Conservation (phyloP, 2,888 invertebrate species). For the Andrena praecox region DNA sequence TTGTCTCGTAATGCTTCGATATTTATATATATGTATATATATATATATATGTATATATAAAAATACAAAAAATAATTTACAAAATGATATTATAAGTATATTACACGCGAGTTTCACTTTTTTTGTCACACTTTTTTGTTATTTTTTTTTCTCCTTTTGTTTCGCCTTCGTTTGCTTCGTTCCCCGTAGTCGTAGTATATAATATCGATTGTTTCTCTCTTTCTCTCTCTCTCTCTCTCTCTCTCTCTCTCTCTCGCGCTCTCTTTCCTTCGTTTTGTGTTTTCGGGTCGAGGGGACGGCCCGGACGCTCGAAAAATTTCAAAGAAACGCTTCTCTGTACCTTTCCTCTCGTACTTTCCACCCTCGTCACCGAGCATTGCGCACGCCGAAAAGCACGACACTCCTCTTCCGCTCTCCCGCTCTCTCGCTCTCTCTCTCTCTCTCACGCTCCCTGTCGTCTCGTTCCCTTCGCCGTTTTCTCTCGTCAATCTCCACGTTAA, state of each 20-base stretch:
- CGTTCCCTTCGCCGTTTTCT: slow-evolving; percentile 15
- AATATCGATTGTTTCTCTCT: slow-evolving; percentile 26
- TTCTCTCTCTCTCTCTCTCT: not conserved
- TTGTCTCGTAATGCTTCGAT: slow-evolving; percentile 69
- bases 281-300: slow-evolving; percentile 60
- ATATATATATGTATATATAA: slow-evolving; percentile 78
- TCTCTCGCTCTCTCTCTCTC: not conserved
- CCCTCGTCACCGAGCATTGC: not conserved
- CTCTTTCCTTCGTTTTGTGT: slow-evolving; percentile 37
- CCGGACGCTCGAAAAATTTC: slow-evolving; percentile 72
- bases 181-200: slow-evolving; percentile 18
- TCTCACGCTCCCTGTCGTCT: not conserved
- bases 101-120: slow-evolving; percentile 78
- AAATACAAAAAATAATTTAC: slow-evolving; percentile 83
- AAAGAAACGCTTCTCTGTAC: slow-evolving; percentile 70
- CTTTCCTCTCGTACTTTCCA: slow-evolving; percentile 11
- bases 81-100: slow-evolving; percentile 81
- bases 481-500: slow-evolving; percentile 56
- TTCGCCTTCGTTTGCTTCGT: slow-evolving; percentile 21
- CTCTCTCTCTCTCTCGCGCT: too few species aligned
- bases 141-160: slow-evolving; percentile 48
- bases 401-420: not conserved
- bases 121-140: slow-evolving; percentile 54
- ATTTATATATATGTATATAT: slow-evolving; percentile 72
- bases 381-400: slow-evolving; percentile 17